Evolutionary conservation across 2,797 vertebrate species (phyloP), one percentile per base, ranked within the genome.

Genomic region (Pogonophryne albipinna): DNA sequence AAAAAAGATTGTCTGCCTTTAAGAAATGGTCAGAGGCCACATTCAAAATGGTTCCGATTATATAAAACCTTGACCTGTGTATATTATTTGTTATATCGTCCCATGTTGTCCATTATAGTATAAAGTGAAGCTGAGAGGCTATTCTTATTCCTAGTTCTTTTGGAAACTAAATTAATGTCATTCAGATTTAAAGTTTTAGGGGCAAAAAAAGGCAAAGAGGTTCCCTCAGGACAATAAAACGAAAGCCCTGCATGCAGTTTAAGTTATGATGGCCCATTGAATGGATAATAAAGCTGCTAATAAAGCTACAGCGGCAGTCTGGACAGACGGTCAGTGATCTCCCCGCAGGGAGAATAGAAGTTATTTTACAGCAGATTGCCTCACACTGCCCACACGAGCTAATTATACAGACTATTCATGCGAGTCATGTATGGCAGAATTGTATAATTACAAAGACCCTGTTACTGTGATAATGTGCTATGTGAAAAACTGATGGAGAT

Each of bases 341-440:
- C 38, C 86, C 92, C 67, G 46, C 63, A 75, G 90, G 90, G 91
- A 89, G 70, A 87, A 85, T 82, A 45, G 78, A 90, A 78, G 83
- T 89, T 91, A 91, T 91, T 92, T 89, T 89, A 86, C 85, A 91
- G 87, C 90, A 92, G 88, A 93, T 91, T 93, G 89, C 84, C 73
- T 85, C 85, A 79, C 76, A 80, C 91, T 90, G 90, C 90, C 91
- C 92, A 92, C 89, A 91, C 51, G 12, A 87, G 87, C 89, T 91
- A 93, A 94, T 94, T 93, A 93, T 89, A 91, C 86, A 80, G 87
- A 76, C 87, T 80, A 84, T 91, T 88, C 92, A 93, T 92, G 90
- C 79, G 66, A 89, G 87, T 84, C 89, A 83, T 92, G 87, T 90
- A 90, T 82, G 84, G 89, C 80, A 78, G 67, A 85, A 78, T 82